Percentiles rank a stretch among this genome's conserved stretches.
Evolutionary conservation across 2,797 vertebrate genomes (phyloP).

Genomic region (Hemitrygon akajei): DNA sequence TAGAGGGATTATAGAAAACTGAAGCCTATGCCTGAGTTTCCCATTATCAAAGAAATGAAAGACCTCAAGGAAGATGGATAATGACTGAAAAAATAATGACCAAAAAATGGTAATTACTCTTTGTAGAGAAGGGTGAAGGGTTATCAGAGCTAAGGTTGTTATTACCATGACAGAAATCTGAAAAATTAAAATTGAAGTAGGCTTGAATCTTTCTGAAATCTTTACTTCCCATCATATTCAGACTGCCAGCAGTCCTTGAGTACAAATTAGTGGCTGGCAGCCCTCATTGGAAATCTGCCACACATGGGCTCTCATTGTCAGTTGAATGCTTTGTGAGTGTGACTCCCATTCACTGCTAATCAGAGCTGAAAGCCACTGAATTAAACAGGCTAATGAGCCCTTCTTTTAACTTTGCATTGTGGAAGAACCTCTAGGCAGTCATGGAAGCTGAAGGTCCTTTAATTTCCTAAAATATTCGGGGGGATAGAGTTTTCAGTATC

Average conservation of each 20-base stretch:
- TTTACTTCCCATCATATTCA: background rate
- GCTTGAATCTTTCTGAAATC: background rate
- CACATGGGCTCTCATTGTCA: too few relatives aligned
- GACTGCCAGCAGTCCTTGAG: too few relatives aligned
- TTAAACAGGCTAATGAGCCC: too few relatives aligned
- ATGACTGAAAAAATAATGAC: background rate
- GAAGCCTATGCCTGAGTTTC: background rate
- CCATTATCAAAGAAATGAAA: background rate
- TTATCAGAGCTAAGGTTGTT: background rate
- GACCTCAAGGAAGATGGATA: background rate
- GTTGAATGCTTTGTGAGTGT: background rate
- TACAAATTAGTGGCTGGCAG: background rate
- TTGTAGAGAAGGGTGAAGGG: background rate
- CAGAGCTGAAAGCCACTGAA: background rate
- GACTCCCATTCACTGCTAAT: background rate
- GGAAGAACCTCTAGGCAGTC: background rate
- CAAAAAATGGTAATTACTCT: conserved; percentile 9
- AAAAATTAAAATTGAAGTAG: background rate
- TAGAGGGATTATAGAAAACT: background rate
- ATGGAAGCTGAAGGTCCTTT: too few relatives aligned
- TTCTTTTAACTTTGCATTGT: background rate
- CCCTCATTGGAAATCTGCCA: background rate
- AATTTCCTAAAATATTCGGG: background rate
- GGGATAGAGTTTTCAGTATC: background rate
- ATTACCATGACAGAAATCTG: background rate